Evolutionary conservation across 2,797 vertebrate species (phyloP).

Genomic region (Sebastes minor): DNA sequence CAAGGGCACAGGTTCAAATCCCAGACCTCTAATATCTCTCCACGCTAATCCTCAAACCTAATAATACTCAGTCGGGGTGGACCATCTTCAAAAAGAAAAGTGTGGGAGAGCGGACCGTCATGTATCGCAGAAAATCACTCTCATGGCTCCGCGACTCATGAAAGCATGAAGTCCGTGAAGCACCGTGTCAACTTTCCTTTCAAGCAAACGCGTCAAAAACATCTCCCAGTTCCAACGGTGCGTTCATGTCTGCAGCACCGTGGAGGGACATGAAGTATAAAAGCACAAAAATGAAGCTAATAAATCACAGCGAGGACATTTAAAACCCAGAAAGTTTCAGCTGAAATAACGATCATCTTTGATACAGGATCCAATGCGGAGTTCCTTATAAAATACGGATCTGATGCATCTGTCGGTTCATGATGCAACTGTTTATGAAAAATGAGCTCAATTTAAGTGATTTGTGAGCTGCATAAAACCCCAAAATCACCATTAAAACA

Average conservation of each 20-base stretch:
- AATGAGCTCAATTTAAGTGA: background rate
- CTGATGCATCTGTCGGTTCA: background rate
- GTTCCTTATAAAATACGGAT: background rate
- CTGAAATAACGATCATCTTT: background rate
- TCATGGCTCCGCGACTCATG: constrained; percentile 18
- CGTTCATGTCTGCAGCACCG: background rate
- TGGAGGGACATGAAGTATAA: background rate
- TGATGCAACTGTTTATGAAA: background rate
- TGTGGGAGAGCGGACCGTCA: constrained; percentile 10
- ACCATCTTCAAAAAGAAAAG: constrained; percentile 28
- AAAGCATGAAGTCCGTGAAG: constrained; percentile 16
- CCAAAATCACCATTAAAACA: background rate
- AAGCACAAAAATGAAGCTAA: constrained; percentile 7
- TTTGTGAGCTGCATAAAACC: background rate
- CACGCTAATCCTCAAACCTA: constrained; percentile 37
- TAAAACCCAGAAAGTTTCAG: background rate
- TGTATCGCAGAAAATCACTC: constrained; percentile 26
- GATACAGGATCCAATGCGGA: background rate
- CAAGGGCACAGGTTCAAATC: constrained; percentile 40
- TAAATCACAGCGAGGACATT: constrained; percentile 24
- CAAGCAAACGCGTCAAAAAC: constrained; percentile 29
- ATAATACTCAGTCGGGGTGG: constrained; percentile 17
- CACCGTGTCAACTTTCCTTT: constrained; percentile 28
- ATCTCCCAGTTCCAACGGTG: background rate
- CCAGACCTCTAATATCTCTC: constrained; percentile 46